A percentile compares a stretch with the other conserved stretches of the same genome.
These are phyloP conservation scores for Amphimallon solstitiale DNA, from an alignment of 2,888 invertebrate genomes.

Conservation along the genomic window DNA sequence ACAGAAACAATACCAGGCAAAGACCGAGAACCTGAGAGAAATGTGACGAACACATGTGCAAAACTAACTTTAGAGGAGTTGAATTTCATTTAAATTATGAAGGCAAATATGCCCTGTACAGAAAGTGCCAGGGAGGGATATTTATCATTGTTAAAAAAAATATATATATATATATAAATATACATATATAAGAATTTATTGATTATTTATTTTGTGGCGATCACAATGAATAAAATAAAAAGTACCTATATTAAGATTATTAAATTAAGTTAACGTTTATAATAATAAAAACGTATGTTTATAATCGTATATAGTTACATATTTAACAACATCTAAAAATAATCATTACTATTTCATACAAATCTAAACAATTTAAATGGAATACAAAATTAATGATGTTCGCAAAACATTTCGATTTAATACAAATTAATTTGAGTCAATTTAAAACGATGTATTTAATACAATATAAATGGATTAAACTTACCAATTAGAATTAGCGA, in stretches of 20 bases:
- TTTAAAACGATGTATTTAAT: neutral
- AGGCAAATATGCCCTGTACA: neutral
- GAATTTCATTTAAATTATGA: slow-evolving; percentile 5
- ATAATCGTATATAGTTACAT: neutral
- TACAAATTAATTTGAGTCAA: neutral
- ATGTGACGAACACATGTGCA: slow-evolving; percentile 32
- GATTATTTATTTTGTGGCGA: no score
- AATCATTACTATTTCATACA: slow-evolving; percentile 14
- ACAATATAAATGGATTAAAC: neutral
- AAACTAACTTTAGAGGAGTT: slow-evolving; percentile 1
- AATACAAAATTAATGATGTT: neutral
- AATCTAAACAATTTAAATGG: slow-evolving; percentile 16
- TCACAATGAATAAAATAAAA: no score
- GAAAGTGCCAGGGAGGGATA: neutral
- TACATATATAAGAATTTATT: neutral
- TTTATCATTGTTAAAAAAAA: neutral
- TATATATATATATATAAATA: neutral
- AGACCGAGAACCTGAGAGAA: neutral
- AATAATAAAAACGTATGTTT: neutral
- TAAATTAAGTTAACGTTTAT: no score
- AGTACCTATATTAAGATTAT: no score
- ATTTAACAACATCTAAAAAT: slow-evolving; percentile 27
- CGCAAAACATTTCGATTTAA: neutral
- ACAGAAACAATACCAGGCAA: slow-evolving; percentile 4
- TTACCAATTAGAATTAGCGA: slow-evolving; percentile 36